These are phyloP conservation scores for Trigoniulus corallinus DNA, from an alignment of 1,140 invertebrate genomes.

Conservation along the genomic window DNA sequence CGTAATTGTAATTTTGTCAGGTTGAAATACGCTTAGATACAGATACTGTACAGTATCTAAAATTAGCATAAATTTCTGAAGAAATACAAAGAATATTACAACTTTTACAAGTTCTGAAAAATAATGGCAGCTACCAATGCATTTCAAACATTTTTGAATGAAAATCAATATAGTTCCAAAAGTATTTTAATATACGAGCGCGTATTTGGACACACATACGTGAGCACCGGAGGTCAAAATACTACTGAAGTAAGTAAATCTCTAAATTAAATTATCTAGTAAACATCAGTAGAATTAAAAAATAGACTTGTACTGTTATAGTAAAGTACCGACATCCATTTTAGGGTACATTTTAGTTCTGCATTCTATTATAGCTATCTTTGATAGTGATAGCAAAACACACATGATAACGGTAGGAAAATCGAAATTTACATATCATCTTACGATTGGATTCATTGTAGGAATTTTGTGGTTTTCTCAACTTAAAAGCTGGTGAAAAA, in stretches of 20 bases:
- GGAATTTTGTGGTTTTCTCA: slow-evolving; percentile 19
- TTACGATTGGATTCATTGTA: not conserved
- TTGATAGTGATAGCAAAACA: not conserved
- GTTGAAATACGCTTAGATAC: too few relatives aligned
- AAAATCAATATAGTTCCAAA: slow-evolving; percentile 36
- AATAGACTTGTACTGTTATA: too few relatives aligned
- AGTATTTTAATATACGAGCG: slow-evolving; percentile 40
- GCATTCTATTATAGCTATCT: too few relatives aligned
- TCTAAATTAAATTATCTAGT: too few relatives aligned
- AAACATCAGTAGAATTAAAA: not conserved
- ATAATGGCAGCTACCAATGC: slow-evolving; percentile 18
- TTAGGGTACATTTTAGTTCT: too few relatives aligned
- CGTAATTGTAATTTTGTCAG: too few relatives aligned
- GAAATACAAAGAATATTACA: too few relatives aligned
- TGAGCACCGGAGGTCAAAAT: slow-evolving; percentile 36
- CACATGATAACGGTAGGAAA: too few relatives aligned
- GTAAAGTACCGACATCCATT: too few relatives aligned
- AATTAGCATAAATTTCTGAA: too few relatives aligned
- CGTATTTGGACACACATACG: slow-evolving; percentile 40
- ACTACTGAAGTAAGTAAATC: not conserved
- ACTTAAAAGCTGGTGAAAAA: slow-evolving; percentile 29
- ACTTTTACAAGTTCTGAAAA: too few relatives aligned
- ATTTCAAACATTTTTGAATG: slow-evolving; percentile 38
- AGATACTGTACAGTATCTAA: too few relatives aligned
- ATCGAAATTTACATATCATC: not conserved